Conservation (phyloP, 2,888 invertebrate species). For the Leucophenga maculata region DNA sequence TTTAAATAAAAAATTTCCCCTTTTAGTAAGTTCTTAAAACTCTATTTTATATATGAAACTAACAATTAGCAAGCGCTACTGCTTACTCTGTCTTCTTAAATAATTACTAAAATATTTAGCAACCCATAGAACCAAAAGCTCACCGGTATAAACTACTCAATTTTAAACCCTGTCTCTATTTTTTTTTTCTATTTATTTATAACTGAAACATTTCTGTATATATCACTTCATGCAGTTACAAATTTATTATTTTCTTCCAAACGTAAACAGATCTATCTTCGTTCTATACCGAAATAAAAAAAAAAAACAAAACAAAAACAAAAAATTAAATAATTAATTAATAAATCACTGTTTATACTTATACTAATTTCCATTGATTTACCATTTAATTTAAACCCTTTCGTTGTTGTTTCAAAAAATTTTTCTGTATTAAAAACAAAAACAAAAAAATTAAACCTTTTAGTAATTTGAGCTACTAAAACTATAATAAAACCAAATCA, state of each 20-base stretch:
- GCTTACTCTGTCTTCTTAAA: too few relatives aligned
- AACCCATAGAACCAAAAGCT: too few relatives aligned
- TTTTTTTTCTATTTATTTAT: background rate
- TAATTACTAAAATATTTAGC: too few relatives aligned
- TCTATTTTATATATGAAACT: background rate
- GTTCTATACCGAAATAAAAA: background rate
- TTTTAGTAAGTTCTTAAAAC: background rate
- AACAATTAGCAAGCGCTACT: too few relatives aligned
- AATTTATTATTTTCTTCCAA: background rate
- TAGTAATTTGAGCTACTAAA: slow-evolving; percentile 19
- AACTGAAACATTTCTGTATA: background rate
- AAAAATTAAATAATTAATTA: background rate
- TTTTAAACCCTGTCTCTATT: background rate
- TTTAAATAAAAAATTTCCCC: background rate
- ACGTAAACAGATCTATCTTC: slow-evolving; percentile 17
- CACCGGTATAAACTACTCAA: too few relatives aligned
- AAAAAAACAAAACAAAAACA: background rate
- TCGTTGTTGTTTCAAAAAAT: background rate
- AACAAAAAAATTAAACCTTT: background rate
- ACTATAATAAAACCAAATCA: slow-evolving; percentile 1
- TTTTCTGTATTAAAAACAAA: background rate
- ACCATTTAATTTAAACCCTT: too few relatives aligned
- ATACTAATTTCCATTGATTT: too few relatives aligned
- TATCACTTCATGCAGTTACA: background rate
- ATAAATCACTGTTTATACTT: too few relatives aligned